These are phyloP conservation scores for Onychostoma macrolepis DNA, from an alignment of 2,113 vertebrate genomes.

Conservation along the genomic window DNA sequence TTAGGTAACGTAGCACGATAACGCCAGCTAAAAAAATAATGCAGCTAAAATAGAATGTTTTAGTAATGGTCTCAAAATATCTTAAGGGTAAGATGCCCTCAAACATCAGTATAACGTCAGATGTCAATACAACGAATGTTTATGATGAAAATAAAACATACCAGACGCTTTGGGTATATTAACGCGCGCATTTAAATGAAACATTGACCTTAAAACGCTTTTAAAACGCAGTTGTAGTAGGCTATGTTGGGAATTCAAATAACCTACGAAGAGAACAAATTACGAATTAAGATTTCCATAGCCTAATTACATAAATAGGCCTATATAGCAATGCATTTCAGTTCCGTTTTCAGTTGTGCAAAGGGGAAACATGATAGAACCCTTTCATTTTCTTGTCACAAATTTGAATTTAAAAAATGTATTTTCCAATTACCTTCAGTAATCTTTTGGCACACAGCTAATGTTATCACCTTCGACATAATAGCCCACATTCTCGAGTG, in stretches of 20 bases:
- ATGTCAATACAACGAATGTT: not conserved
- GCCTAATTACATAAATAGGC: not conserved
- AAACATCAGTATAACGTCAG: not conserved
- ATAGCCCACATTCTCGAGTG: not conserved
- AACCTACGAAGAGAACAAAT: not conserved
- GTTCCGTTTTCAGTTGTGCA: not conserved
- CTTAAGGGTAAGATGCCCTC: not conserved
- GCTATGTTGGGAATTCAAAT: not conserved
- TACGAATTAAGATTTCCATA: not conserved
- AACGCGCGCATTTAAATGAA: not conserved
- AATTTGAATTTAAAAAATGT: not conserved
- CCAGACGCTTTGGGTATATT: not conserved
- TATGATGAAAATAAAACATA: not conserved
- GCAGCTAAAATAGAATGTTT: not conserved
- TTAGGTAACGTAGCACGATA: not conserved
- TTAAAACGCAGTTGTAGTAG: not conserved
- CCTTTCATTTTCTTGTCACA: not conserved
- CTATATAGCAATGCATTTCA: not conserved
- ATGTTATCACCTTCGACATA: conserved; percentile 26
- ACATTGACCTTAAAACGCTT: not conserved
- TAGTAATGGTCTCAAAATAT: not conserved
- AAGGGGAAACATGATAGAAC: not conserved
- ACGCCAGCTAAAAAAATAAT: not conserved
- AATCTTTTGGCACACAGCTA: conserved; percentile 8
- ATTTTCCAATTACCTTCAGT: conserved; percentile 1